Evolutionary conservation across 2,888 invertebrate species (phyloP).

Genomic region (Ellobium chinense): DNA sequence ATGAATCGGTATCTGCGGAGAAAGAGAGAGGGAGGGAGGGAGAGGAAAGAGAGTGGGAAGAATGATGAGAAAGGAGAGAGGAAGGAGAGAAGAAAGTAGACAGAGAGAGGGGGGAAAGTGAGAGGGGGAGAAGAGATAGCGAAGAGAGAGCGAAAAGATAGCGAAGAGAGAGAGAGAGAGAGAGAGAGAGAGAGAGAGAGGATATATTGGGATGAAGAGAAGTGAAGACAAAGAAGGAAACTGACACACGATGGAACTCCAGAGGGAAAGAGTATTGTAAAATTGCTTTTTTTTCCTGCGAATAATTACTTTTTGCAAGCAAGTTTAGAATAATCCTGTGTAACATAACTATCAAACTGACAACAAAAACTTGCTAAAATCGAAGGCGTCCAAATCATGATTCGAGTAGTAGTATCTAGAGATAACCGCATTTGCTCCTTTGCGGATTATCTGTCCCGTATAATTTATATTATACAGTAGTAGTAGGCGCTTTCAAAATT

Average conservation of each 20-base stretch:
- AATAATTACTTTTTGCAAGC: too few relatives aligned
- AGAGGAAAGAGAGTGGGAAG: neutral
- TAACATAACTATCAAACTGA: too few relatives aligned
- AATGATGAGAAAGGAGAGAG: neutral
- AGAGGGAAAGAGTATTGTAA: neutral
- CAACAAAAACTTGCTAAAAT: too few relatives aligned
- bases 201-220: neutral
- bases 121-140: neutral
- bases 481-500: too few relatives aligned
- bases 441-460: too few relatives aligned
- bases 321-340: too few relatives aligned
- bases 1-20: too few relatives aligned
- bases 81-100: neutral
- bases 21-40: conserved; percentile 10
- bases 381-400: too few relatives aligned
- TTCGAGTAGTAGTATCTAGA: too few relatives aligned
- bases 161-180: neutral
- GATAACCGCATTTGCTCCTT: too few relatives aligned
- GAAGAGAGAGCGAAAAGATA: neutral
- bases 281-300: too few relatives aligned
- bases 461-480: too few relatives aligned
- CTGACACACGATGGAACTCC: neutral
- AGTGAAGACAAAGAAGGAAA: neutral
- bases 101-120: neutral
- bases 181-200: neutral